phyloP scores from a whole-genome alignment of 2,888 invertebrate species.

The Zaprionus obscuricornis region DNA sequence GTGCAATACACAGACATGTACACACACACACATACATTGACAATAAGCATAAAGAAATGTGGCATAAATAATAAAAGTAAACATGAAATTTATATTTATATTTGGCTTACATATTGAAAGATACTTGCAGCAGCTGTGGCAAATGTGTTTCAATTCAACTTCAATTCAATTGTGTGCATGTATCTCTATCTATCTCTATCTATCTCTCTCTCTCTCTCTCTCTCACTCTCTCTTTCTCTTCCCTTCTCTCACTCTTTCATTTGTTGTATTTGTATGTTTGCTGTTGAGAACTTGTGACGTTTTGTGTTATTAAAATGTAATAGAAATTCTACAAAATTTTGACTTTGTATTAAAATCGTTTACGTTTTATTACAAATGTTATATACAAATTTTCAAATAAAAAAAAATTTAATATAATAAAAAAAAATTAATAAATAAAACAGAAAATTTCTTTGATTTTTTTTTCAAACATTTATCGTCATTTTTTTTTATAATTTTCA shows the following conservation, averaged over 20 bases:
- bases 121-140: conserved; percentile 48
- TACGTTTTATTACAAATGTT: too few species aligned
- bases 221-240: conserved; percentile 27
- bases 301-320: conserved; percentile 72
- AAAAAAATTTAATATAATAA: too few species aligned
- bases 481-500: too few species aligned
- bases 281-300: conserved; percentile 28
- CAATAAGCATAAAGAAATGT: conserved; percentile 27
- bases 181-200: conserved; percentile 6
- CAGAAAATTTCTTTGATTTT: too few species aligned
- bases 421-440: too few species aligned
- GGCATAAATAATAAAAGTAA: conserved; percentile 50
- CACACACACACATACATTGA: conserved; percentile 22
- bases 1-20: too few species aligned
- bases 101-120: conserved; percentile 47
- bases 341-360: too few species aligned
- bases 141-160: conserved; percentile 47
- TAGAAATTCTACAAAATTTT: conserved; percentile 45
- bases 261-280: conserved; percentile 14
- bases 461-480: too few species aligned
- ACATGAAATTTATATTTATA: conserved; percentile 19
- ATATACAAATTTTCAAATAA: too few species aligned
- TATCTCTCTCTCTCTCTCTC: conserved; percentile 18
- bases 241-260: too few species aligned
- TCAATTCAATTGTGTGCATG: conserved; percentile 36